A percentile compares a stretch with the other conserved stretches of the same genome.
Evolutionary conservation across 2,888 invertebrate species (phyloP).

Genomic region (Drosophila sordidula): DNA sequence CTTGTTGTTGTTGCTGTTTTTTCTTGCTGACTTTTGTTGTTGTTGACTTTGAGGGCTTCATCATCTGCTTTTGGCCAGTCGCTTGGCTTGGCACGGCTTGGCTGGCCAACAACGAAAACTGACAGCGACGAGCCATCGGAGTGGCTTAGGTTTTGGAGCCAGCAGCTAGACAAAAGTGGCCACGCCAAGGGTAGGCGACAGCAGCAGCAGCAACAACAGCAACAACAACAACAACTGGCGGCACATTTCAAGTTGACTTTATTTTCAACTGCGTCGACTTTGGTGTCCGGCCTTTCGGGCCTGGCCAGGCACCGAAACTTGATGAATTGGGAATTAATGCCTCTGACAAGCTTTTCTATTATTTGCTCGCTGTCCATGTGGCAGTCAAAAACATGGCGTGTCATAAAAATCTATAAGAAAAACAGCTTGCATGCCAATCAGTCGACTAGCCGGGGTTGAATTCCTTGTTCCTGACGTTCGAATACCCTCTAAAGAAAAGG

Average conservation of each 20-base stretch:
- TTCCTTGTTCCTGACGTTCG: not conserved
- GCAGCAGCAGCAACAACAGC: constrained; percentile 23
- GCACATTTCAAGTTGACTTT: constrained; percentile 81
- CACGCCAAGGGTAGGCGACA: constrained; percentile 70
- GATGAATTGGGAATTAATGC: constrained; percentile 85
- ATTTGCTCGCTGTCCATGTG: constrained; percentile 39
- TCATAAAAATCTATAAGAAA: constrained; percentile 43
- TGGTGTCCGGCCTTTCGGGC: constrained; percentile 31
- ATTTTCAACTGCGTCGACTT: constrained; percentile 67
- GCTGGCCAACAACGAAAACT: constrained; percentile 69
- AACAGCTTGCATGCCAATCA: constrained; percentile 40
- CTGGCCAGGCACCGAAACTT: constrained; percentile 79
- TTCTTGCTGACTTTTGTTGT: constrained; percentile 41
- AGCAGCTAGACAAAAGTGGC: constrained; percentile 60
- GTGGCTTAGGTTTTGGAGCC: constrained; percentile 77
- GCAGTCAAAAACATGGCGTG: constrained; percentile 35
- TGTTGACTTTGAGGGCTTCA: constrained; percentile 84
- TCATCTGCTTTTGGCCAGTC: constrained; percentile 81
- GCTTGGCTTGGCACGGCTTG: constrained; percentile 53
- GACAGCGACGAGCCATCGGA: constrained; percentile 75
- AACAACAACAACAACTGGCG: constrained; percentile 58
- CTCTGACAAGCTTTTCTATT: constrained; percentile 81
- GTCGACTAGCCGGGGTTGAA: constrained; percentile 2
- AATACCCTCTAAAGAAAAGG: constrained; percentile 1
- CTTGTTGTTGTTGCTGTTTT: constrained; percentile 15